Percentiles rank a stretch among this genome's conserved stretches.
These are phyloP conservation scores for Augiades crinisus DNA, from an alignment of 2,888 invertebrate genomes.

Conservation along the genomic window DNA sequence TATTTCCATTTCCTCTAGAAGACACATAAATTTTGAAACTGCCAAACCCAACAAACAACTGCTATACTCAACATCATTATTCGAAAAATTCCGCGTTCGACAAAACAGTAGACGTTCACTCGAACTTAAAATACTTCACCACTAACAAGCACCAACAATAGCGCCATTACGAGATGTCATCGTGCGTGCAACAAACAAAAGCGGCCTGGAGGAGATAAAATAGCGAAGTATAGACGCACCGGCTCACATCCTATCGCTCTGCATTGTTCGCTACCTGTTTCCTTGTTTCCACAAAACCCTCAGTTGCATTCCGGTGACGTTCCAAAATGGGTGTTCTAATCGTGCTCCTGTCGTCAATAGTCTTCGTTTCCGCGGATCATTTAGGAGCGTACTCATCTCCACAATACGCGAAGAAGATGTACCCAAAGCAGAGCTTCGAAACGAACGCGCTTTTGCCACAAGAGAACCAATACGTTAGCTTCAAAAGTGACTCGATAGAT, in stretches of 20 bases:
- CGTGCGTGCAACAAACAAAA: conserved; percentile 78
- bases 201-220: conserved; percentile 73
- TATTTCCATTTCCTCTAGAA: no score
- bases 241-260: conserved; percentile 52
- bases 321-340: conserved; percentile 57
- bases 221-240: conserved; percentile 47
- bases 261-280: conserved; percentile 54
- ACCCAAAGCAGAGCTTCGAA: conserved; percentile 55
- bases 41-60: no score
- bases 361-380: conserved; percentile 55
- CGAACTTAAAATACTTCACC: conserved; percentile 32
- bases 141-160: conserved; percentile 66
- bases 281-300: conserved; percentile 34
- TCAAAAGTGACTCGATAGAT: conserved; percentile 46
- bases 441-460: conserved; percentile 58
- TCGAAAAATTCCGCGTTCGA: no score
- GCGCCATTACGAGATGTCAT: conserved; percentile 73
- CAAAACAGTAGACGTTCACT: background rate
- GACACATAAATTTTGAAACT: no score
- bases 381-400: conserved; percentile 77
- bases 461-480: conserved; percentile 52
- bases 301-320: conserved; percentile 37
- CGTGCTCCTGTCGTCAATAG: conserved; percentile 38
- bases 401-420: conserved; percentile 76
- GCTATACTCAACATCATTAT: no score